Evolutionary conservation across 2,888 invertebrate genomes (phyloP).

Genomic region (Eulithis testata): DNA sequence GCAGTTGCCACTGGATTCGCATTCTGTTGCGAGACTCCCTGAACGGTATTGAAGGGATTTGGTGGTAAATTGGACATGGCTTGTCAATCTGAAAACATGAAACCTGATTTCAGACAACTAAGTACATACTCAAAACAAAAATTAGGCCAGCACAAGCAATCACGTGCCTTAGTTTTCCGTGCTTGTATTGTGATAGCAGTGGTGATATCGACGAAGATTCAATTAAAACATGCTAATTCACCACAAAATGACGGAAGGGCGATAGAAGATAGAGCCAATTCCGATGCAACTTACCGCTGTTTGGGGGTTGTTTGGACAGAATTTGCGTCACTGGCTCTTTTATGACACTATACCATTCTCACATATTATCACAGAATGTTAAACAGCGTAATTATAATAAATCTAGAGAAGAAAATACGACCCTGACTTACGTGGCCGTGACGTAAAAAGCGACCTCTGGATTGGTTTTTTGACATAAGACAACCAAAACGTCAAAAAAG

Average conservation of each 20-base stretch:
- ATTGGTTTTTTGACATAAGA: slow-evolving; percentile 68
- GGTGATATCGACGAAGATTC: slow-evolving; percentile 62
- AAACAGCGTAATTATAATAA: slow-evolving; percentile 69
- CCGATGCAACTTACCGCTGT: slow-evolving; percentile 63
- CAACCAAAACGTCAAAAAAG: slow-evolving; percentile 13
- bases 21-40: slow-evolving; percentile 61
- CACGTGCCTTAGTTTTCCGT: slow-evolving; percentile 39
- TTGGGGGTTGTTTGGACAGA: slow-evolving; percentile 59
- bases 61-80: slow-evolving; percentile 79
- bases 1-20: slow-evolving; percentile 57
- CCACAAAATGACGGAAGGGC: slow-evolving; percentile 71
- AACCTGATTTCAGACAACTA: slow-evolving; percentile 43
- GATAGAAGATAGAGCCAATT: slow-evolving; percentile 47
- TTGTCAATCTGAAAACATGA: slow-evolving; percentile 73
- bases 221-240: slow-evolving; percentile 79
- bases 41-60: slow-evolving; percentile 68
- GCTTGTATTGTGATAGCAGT: slow-evolving; percentile 65
- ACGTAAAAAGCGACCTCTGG: slow-evolving; percentile 80
- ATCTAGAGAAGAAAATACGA: slow-evolving; percentile 75
- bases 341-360: slow-evolving; percentile 70
- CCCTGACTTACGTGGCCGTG: slow-evolving; percentile 84
- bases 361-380: slow-evolving; percentile 68
- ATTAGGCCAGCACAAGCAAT: slow-evolving; percentile 8
- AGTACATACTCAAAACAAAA: slow-evolving; percentile 1
- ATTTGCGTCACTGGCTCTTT: slow-evolving; percentile 62